Percentiles rank a stretch among this genome's conserved stretches.
Evolutionary conservation across 2,888 invertebrate species (phyloP).

Genomic region (Gymnosoma rotundatum): DNA sequence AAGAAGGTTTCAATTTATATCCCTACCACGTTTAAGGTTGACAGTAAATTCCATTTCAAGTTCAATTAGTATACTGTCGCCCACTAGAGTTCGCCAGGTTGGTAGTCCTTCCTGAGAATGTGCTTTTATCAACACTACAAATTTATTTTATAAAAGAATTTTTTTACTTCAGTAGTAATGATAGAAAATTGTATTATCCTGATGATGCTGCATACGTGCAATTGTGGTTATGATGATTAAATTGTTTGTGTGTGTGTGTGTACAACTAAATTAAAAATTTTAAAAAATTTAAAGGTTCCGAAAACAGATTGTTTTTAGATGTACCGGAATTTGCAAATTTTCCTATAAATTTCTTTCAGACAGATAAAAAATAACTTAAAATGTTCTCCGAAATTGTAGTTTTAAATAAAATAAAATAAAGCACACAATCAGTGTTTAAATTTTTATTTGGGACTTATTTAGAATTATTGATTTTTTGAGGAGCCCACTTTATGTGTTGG

Average conservation of each 20-base stretch:
- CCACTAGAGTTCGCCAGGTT: slow-evolving; percentile 89
- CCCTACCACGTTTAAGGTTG: slow-evolving; percentile 83
- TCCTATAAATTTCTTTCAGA: too few relatives aligned
- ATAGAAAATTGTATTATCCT: slow-evolving; percentile 6
- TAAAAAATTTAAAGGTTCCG: too few relatives aligned
- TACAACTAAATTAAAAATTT: not conserved
- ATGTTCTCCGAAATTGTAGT: too few relatives aligned
- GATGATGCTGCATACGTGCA: slow-evolving; percentile 15
- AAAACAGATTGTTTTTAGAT: too few relatives aligned
- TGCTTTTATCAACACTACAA: slow-evolving; percentile 78
- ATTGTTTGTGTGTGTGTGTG: slow-evolving; percentile 46
- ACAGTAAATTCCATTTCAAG: slow-evolving; percentile 86
- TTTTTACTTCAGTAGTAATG: slow-evolving; percentile 18
- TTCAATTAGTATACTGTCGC: slow-evolving; percentile 87
- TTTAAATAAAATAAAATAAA: too few relatives aligned
- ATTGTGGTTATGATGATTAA: slow-evolving; percentile 28
- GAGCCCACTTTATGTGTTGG: too few relatives aligned
- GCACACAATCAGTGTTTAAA: too few relatives aligned
- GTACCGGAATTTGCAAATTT: too few relatives aligned
- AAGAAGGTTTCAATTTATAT: not conserved
- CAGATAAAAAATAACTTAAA: too few relatives aligned
- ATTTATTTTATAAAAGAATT: not conserved
- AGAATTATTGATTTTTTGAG: too few relatives aligned
- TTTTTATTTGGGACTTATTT: too few relatives aligned
- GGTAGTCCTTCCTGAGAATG: slow-evolving; percentile 77